These are phyloP conservation scores for Allacma fusca DNA, from an alignment of 2,888 invertebrate genomes.

Conservation along the genomic window DNA sequence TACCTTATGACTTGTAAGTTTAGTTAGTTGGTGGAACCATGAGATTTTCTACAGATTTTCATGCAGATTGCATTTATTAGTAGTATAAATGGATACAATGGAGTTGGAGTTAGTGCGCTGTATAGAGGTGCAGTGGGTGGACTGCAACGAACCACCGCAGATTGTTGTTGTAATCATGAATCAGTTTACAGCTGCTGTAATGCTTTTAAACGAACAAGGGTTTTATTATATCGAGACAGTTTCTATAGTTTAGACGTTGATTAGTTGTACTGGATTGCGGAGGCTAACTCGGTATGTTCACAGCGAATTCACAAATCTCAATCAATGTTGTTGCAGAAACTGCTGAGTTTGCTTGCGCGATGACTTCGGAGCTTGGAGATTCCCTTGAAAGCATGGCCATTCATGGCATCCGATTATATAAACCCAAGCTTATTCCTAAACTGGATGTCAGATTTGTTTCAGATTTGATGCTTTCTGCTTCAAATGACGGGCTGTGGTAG, in stretches of 20 bases:
- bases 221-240: background rate
- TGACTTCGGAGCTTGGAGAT: too few relatives aligned
- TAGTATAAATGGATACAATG: background rate
- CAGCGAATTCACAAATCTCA: too few relatives aligned
- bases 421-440: too few relatives aligned
- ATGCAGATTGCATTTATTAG: background rate
- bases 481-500: too few relatives aligned
- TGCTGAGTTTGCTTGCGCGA: too few relatives aligned
- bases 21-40: background rate
- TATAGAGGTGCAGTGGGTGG: background rate
- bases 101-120: background rate
- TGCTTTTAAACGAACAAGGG: background rate
- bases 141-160: background rate
- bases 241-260: background rate
- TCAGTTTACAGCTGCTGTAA: background rate
- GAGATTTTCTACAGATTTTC: conserved; percentile 16
- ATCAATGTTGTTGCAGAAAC: too few relatives aligned
- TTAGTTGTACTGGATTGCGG: too few relatives aligned
- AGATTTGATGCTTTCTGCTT: too few relatives aligned
- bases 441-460: too few relatives aligned
- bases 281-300: too few relatives aligned
- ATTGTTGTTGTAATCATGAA: conserved; percentile 8
- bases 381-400: too few relatives aligned
- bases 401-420: too few relatives aligned
- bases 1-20: background rate